Evolutionary conservation across 2,797 vertebrate genomes (phyloP).

Genomic region (Sylvia borin): DNA sequence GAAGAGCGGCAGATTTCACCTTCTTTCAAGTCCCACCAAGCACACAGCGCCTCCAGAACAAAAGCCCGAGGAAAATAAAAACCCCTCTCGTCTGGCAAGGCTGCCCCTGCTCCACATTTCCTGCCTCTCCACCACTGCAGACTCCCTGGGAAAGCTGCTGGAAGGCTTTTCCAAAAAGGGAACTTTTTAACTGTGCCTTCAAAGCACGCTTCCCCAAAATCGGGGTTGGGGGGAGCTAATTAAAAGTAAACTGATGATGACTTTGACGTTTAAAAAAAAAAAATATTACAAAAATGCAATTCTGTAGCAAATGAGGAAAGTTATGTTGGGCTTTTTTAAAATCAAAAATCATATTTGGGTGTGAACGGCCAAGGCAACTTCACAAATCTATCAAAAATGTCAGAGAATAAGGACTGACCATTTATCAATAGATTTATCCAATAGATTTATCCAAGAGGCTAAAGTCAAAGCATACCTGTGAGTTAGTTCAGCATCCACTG

Average conservation of each 20-base stretch:
- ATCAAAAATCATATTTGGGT: background rate
- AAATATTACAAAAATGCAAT: background rate
- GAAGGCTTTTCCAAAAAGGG: background rate
- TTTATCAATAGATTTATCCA: background rate
- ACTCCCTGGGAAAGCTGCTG: background rate
- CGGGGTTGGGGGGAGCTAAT: background rate
- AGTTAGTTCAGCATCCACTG: background rate
- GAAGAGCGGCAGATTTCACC: background rate
- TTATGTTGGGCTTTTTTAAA: rapidly evolving
- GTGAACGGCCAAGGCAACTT: background rate
- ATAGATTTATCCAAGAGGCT: background rate
- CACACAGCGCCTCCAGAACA: background rate
- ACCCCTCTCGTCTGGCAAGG: background rate
- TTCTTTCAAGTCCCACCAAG: background rate
- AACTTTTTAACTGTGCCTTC: background rate
- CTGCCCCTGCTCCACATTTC: background rate
- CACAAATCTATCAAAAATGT: background rate
- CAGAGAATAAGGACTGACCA: background rate
- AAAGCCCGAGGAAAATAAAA: background rate
- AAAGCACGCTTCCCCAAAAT: background rate
- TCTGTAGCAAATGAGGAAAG: background rate
- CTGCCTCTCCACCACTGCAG: background rate
- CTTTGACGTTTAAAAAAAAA: background rate
- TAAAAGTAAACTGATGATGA: background rate
- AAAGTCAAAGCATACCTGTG: background rate